Conservation (phyloP, 2,797 vertebrate species). For the Parauchenoglanis ngamensis region DNA sequence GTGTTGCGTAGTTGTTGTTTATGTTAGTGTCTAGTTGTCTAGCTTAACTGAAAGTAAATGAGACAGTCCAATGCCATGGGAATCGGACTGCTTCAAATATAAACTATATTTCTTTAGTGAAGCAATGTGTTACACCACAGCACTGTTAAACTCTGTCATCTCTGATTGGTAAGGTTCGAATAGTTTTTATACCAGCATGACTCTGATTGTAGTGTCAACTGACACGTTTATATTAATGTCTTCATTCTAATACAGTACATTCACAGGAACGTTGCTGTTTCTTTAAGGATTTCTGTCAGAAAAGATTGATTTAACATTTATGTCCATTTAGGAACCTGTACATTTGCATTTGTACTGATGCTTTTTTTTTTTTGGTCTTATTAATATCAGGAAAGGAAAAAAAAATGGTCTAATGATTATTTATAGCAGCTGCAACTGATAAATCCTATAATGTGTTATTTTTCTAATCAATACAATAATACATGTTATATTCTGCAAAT, state of each 20-base stretch:
- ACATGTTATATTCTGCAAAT: neutral
- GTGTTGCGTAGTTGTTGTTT: neutral
- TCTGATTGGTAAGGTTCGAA: neutral
- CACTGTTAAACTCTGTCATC: neutral
- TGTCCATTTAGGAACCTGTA: too few species aligned
- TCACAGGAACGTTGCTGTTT: neutral
- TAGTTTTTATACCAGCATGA: neutral
- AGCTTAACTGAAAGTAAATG: neutral
- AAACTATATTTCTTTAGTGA: neutral
- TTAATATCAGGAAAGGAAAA: neutral
- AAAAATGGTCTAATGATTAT: neutral
- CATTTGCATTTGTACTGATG: too few species aligned
- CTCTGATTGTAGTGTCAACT: neutral
- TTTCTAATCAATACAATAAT: neutral
- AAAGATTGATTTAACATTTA: neutral
- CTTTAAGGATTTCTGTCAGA: neutral
- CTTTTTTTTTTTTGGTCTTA: neutral
- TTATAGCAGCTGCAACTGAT: neutral
- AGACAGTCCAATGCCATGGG: neutral
- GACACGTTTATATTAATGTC: neutral
- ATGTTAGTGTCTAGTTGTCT: neutral
- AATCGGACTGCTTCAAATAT: neutral
- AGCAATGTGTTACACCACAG: neutral
- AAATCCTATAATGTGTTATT: neutral
- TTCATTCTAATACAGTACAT: neutral